Base-by-base conservation (phyloP, 1,140 invertebrate genomes). In the Diuraphis noxia region DNA sequence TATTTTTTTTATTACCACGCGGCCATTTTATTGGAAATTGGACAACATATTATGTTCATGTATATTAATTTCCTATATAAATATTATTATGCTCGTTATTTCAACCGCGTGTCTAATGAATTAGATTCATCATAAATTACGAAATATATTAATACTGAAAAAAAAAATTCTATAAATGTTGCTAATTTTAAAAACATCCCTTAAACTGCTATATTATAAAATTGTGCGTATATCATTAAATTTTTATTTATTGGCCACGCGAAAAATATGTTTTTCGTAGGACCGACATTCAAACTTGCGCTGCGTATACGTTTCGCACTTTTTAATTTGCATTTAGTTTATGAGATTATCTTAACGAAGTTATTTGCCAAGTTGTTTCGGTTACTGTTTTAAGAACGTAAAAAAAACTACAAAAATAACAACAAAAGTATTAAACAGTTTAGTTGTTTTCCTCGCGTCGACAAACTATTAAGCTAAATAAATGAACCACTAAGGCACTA, bases 361-460 rank as follows among this genome's bases (percentile, higher is more conserved):
- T 86, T 86, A 86, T 86, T 86, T 86, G 85, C 85, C 85, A 86
- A 52, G 34, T 86, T 10, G 19, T 86, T 86, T 86, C 17, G n/a
- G 41, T 86, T 86, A 36, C 38, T 52, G 8, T 86, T 52, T 49
- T 19, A 13, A 86, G n/a, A 52, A 86, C 85, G 34, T 25, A 36
- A 86, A 49, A 49, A 86, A 84, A 49, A 36, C 17, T 40, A 82
- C 38, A 41, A 82, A 17, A 82, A 41, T 25, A 41, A 84, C 30
- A 84, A 84, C 40, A 84, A 36, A 52, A 86, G 34, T 46, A 36
- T 49, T 52, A 86, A 86, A 86, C 34, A 86, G 43, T 86, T 38
- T 86, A 36, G 85, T 52, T 52, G 10, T 86, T 49, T 86, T 52
- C 43, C 17, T 86, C 21, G 9, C 46, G 82, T 41, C 82, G 43